phyloP scores from a whole-genome alignment of 92 coral and sea anemone species.

The Epizoanthus ramosus region DNA sequence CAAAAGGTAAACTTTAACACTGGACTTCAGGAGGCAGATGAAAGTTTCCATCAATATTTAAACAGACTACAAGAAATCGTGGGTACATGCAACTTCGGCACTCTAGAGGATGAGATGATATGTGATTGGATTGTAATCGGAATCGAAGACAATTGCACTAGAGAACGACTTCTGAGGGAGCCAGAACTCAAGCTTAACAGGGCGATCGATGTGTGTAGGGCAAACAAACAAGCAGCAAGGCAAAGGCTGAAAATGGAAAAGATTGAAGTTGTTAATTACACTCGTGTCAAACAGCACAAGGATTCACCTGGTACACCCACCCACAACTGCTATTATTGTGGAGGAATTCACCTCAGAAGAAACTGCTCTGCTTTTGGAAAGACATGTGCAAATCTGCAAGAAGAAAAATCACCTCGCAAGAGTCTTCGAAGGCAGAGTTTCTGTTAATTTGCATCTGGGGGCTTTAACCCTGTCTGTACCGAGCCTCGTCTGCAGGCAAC shows the following conservation, averaged over 20 bases:
- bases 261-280: conserved; percentile 33
- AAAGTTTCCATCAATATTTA: conserved; percentile 55
- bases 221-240: conserved; percentile 44
- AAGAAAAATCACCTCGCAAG: conserved; percentile 46
- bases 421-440: not conserved
- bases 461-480: no score
- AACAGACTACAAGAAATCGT: conserved; percentile 51
- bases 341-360: conserved; percentile 41
- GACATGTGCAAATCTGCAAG: conserved; percentile 36
- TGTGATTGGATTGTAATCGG: conserved; percentile 55
- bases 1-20: conserved; percentile 59
- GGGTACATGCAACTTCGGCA: conserved; percentile 60
- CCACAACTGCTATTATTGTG: conserved; percentile 54
- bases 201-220: conserved; percentile 46
- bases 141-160: conserved; percentile 20
- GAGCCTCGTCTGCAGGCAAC: no score
- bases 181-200: conserved; percentile 29
- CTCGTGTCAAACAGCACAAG: not conserved
- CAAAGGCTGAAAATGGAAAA: conserved; percentile 56
- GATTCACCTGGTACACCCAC: not conserved
- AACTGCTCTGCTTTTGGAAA: conserved; percentile 53
- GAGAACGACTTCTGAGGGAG: not conserved
- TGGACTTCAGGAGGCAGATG: conserved; percentile 36
- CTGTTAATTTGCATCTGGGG: no score
- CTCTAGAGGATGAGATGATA: conserved; percentile 55